Percentiles rank a stretch among this genome's conserved stretches.
Conservation (phyloP, 2,113 vertebrate genomes). For the Willisornis vidua region DNA sequence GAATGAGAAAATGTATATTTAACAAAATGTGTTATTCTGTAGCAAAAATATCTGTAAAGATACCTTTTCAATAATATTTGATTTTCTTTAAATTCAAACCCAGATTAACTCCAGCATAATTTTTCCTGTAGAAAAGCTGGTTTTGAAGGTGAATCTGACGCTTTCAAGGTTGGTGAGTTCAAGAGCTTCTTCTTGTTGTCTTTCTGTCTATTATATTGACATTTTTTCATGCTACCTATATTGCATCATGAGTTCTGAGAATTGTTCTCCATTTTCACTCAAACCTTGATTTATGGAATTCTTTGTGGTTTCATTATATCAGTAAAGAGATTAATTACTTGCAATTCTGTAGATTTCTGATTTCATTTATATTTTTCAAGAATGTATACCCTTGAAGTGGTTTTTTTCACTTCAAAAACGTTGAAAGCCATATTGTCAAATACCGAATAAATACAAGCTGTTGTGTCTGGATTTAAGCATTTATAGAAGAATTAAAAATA, state of each 20-base stretch:
- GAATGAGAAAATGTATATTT: neutral
- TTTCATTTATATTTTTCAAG: slow-evolving; percentile 28
- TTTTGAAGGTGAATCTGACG: neutral
- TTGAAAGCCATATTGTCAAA: neutral
- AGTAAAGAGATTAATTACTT: slow-evolving; percentile 39
- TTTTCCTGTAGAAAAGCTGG: neutral
- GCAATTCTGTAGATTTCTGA: slow-evolving; percentile 8
- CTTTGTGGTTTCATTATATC: slow-evolving; percentile 20
- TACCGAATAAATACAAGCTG: slow-evolving; percentile 6
- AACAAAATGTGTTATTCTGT: neutral
- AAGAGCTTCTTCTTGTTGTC: neutral
- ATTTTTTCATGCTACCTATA: neutral
- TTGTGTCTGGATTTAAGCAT: neutral
- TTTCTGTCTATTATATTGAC: neutral
- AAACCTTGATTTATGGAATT: slow-evolving; percentile 40
- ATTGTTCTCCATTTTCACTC: slow-evolving; percentile 18
- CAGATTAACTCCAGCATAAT: neutral
- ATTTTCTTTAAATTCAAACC: neutral
- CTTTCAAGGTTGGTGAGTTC: neutral
- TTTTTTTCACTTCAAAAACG: neutral
- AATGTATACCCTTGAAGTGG: neutral
- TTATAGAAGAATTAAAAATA: neutral
- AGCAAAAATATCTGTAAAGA: neutral
- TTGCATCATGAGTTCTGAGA: neutral
- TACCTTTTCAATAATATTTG: neutral